These are phyloP conservation scores for Cairina moschata DNA, from an alignment of 2,113 vertebrate genomes.

Conservation along the genomic window DNA sequence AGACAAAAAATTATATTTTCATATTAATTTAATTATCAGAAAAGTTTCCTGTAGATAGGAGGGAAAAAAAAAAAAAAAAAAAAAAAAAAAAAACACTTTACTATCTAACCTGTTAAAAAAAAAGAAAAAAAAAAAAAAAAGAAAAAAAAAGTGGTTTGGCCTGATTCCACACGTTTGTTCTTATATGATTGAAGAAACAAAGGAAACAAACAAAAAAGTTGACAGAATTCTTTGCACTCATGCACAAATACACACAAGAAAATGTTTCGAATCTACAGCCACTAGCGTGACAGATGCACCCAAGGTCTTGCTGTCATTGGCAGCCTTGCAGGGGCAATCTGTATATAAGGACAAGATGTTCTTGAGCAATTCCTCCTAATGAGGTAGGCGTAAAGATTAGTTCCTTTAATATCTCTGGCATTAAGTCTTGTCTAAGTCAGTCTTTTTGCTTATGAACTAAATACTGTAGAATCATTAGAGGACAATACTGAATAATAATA, in stretches of 20 bases:
- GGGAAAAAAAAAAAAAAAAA: background rate
- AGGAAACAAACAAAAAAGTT: background rate
- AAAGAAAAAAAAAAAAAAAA: background rate
- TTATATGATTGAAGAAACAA: background rate
- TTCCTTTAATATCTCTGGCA: constrained; percentile 33
- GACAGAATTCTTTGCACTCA: background rate
- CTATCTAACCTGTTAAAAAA: background rate
- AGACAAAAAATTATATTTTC: background rate
- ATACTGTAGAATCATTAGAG: background rate
- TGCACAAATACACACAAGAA: background rate
- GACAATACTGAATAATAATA: background rate
- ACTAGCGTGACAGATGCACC: constrained; percentile 36
- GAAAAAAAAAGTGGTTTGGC: background rate
- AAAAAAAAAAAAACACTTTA: background rate
- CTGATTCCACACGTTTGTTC: background rate
- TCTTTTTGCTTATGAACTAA: background rate
- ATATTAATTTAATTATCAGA: background rate
- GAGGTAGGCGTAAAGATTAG: background rate
- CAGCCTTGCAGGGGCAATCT: constrained; percentile 50
- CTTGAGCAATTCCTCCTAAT: constrained; percentile 39
- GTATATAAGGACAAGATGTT: background rate
- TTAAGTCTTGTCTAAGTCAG: background rate
- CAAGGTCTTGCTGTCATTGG: constrained; percentile 67
- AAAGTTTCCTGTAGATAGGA: background rate
- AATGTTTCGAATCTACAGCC: background rate